Base-by-base conservation (phyloP, 92 coral and sea anemone genomes). In the Anthopleura xanthogrammica region DNA sequence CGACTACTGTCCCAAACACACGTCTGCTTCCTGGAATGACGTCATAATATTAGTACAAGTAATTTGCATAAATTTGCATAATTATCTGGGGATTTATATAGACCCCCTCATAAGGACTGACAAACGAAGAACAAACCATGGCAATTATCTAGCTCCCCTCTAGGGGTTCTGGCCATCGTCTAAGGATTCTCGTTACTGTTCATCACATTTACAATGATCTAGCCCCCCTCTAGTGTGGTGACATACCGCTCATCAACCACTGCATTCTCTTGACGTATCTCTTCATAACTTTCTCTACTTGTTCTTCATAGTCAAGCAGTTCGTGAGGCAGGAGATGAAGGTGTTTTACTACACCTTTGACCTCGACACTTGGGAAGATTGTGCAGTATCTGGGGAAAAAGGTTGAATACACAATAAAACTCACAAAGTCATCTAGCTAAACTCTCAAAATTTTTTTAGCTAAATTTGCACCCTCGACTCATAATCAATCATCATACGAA, bases 221-320 rank as follows among this genome's bases (percentile, higher is more conserved):
- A 14, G 2, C 58, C 58, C 58, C 50, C 50, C 50, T 43, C 50
- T 46, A 6, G 11, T 11, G 58, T 54, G 13, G 4, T 68, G 9
- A 88, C 97, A 62, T 79, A 93, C 98, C 99, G 76, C 98, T 94
- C 95, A 97, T 88, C 41, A 97, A 86, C 99, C 99, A 97, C 87
- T 97, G 99, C 76, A 97, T 88, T 70, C 99, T 88, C 87, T 94
- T 97, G 56, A 97, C 95, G 87, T 94, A 97, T 89, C 98, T 88
- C 85, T 92, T 85, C 90, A 97, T 89, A 22, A 97, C 99, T 55
- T 91, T 94, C 89, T 97, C 98, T 56, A 97, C 94, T 82, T 94
- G 98, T 75, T 92, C 97, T 73, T 97, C 99, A 54, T 97, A 97
- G 78, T 97, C 99, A 72, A 90, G 91, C n/a, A 97, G 87, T 70